Base-by-base conservation (phyloP, 2,113 vertebrate species). In the Halichoerus grypus region DNA sequence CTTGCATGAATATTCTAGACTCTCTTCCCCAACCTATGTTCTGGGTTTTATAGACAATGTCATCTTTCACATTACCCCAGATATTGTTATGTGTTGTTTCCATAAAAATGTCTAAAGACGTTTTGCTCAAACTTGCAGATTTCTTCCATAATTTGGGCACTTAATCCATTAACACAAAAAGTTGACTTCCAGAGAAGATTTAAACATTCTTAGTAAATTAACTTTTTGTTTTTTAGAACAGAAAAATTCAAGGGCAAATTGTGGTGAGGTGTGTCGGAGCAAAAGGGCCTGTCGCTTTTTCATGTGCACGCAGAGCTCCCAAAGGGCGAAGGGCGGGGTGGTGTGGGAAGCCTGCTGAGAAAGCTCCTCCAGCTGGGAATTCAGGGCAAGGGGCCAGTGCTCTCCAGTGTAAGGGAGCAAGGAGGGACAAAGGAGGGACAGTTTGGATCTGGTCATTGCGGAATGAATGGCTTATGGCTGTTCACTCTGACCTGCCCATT, bases 361-460 rank as follows among this genome's bases (percentile, higher is more conserved):
- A 4, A 0, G 7, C 39, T 3, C 13, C 33, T 21, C 31, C 19
- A 6, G 7, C 11, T 9, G 19, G 55, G 24, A 8, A 15, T 21
- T 26, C 12, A 12, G 21, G 65, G 55, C 12, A 1, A 51, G 15
- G 28, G 22, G 24, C 53, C 5, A 0, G 42, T 0, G 10, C 67
- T 42, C 22, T 21, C n/a, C 0, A 13, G 22, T 16, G 33, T 10
- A 33, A 42, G 89, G 42, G 55, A 87, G 46, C 57, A 9, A 21
- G 2, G 26, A 4, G 1, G 69, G 8, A 18, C 57, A 0, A 9
- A 31, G 3, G 22, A 4, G 1, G 76, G 8, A 24, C 57, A 0
- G 59, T 39, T 12, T 74, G 76, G 65, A 16, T 31, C 16, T 1
- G 0, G 15, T 82, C 24, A 0, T 3, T 53, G 28, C 1, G 18